Percentiles rank a stretch among this genome's conserved stretches.
These are phyloP conservation scores for Ailuropoda melanoleuca DNA, from an alignment of 2,113 vertebrate genomes.

Conservation along the genomic window DNA sequence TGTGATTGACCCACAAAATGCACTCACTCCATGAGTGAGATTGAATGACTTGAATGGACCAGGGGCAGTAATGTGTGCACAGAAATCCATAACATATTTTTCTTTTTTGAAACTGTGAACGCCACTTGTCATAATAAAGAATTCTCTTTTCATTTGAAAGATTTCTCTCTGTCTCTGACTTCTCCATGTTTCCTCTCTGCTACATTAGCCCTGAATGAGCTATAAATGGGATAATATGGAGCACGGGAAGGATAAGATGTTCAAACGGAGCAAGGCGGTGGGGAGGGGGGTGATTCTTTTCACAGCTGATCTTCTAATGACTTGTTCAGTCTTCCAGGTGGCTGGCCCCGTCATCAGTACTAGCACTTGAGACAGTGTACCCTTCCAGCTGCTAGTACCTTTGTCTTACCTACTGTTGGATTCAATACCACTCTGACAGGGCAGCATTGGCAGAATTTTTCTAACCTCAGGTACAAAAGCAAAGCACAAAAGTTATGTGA, in stretches of 20 bases:
- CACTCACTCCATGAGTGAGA: neutral
- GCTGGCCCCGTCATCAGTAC: neutral
- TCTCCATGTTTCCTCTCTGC: constrained; percentile 57
- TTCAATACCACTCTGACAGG: constrained; percentile 27
- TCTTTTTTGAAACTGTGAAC: constrained; percentile 45
- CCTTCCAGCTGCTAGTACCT: neutral
- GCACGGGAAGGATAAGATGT: neutral
- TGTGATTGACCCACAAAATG: constrained; percentile 45
- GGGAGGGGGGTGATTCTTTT: neutral
- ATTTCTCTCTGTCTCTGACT: constrained; percentile 63
- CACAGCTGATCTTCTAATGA: constrained; percentile 9
- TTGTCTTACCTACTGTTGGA: neutral
- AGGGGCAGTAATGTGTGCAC: neutral
- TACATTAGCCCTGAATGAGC: constrained; percentile 58
- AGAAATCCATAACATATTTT: constrained; percentile 41
- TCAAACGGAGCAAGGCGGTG: neutral
- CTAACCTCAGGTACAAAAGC: constrained; percentile 7
- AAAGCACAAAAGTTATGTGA: constrained; percentile 25
- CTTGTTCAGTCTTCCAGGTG: constrained; percentile 51
- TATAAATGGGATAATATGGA: constrained; percentile 62
- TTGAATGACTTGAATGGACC: constrained; percentile 12
- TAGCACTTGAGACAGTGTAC: neutral
- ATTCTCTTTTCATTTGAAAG: constrained; percentile 61
- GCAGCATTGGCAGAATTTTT: constrained; percentile 29
- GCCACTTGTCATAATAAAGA: constrained; percentile 53